Conservation (phyloP, 2,797 vertebrate genomes). For the Molossus molossus region DNA sequence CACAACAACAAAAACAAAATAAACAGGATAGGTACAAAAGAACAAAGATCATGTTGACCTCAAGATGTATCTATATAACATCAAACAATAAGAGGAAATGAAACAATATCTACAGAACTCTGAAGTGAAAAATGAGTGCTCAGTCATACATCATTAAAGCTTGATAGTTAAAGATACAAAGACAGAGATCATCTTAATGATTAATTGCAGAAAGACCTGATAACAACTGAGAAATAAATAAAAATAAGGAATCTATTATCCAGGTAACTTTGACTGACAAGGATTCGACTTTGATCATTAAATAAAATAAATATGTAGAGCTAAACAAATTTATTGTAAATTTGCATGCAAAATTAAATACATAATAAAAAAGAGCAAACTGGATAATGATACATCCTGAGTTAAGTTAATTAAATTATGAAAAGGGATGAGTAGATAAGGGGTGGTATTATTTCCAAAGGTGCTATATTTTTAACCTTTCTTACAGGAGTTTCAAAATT, state of each 20-base stretch:
- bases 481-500: background rate
- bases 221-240: conserved; percentile 8
- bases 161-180: background rate
- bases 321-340: background rate
- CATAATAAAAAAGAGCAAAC: background rate
- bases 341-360: background rate
- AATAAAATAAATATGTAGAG: background rate
- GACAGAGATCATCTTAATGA: background rate
- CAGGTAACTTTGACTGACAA: background rate
- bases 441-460: background rate
- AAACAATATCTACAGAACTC: background rate
- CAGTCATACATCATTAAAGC: background rate
- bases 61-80: background rate
- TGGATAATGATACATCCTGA: conserved; percentile 14
- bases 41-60: background rate
- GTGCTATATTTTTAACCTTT: background rate
- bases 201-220: background rate
- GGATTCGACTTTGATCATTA: background rate
- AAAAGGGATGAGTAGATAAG: background rate
- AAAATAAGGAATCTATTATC: background rate
- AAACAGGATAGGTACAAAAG: background rate
- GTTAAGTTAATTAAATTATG: conserved; percentile 26
- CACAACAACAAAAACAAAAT: background rate
- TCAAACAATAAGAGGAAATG: background rate
- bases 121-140: background rate